phyloP scores from a whole-genome alignment of 2,797 vertebrate species.

The Spinus olivaceus region DNA sequence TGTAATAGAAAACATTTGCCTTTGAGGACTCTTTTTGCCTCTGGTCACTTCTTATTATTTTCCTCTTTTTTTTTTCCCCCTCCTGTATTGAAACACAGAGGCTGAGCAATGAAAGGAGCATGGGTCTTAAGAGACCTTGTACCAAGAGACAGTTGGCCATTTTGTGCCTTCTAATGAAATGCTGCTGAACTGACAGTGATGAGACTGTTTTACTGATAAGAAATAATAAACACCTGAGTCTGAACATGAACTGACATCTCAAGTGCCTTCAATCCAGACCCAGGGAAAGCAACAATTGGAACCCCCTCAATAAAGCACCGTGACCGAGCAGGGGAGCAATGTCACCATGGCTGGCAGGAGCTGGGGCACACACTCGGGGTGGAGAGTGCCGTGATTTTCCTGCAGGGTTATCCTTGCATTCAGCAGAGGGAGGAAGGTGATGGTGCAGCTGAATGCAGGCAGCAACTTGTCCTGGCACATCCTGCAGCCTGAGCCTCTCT shows the following conservation, averaged over 20 bases:
- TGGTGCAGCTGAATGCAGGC: accelerated
- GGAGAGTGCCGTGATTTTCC: accelerated
- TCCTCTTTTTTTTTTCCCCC: accelerated
- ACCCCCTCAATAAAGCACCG: no score
- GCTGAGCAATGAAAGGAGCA: accelerated
- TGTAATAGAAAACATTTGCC: slow-evolving; percentile 37
- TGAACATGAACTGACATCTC: no score
- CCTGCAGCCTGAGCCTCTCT: accelerated
- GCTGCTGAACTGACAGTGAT: no score
- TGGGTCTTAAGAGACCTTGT: no score
- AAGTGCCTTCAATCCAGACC: no score
- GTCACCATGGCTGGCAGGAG: neutral
- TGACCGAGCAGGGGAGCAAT: accelerated
- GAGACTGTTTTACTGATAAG: no score
- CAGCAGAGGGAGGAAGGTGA: neutral
- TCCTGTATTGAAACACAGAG: neutral
- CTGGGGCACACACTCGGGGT: accelerated
- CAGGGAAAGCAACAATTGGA: no score
- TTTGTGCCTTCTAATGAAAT: no score
- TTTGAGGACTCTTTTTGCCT: neutral
- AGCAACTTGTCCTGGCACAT: accelerated
- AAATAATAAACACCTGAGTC: no score
- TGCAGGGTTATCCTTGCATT: neutral
- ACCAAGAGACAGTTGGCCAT: no score
- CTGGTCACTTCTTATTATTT: neutral